Base-by-base conservation (phyloP, 2,888 invertebrate genomes). In the Periphyllus acericola region DNA sequence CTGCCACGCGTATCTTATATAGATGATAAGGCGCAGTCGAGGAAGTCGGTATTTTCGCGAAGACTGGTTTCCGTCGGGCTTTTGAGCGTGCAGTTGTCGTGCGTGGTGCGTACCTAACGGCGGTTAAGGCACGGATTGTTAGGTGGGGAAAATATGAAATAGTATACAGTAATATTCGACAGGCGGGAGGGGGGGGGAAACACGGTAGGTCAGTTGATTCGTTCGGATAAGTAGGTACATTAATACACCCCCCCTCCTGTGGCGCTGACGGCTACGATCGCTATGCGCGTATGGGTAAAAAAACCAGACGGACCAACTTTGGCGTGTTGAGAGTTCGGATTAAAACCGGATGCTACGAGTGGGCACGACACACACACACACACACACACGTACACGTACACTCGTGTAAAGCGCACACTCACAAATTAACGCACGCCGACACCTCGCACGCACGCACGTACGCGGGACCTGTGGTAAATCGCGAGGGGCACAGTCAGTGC, bases 171-270 rank as follows among this genome's bases (percentile, higher is more conserved):
- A 46, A 14, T 14, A 46, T 11, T 1, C 1, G 14, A 46, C 14
- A 46, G 14, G 0, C 14, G 46, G 3, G 6, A 46, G 46, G 1
- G 11, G 36, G 21, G 68, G 46, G 40, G 66, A 80, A 80, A 36
- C 34, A 68, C 68, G 81, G 81, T 81, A 81, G 81, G 81, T 81
- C 81, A 81, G 81, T 81, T 80, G 66, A 66, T n/a, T 36, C 36
- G 66, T 66, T 55, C 1, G 9, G 46, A n/a, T n/a, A n/a, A n/a
- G 46, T 9, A 46, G 46, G 46, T 46, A 46, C 46, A 9, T 80
- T 40, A 19, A 4, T 29, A 34, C 36, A 32, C n/a, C 14, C 36
- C 4, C 36, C 9, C 80, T 0, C 5, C 34, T 19, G 55, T 0
- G 8, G 3, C 25, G 55, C 5, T 19, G 21, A 25, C 66, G n/a